phyloP scores from a whole-genome alignment of 1,140 invertebrate species.

The Drosophila kohkoa region DNA sequence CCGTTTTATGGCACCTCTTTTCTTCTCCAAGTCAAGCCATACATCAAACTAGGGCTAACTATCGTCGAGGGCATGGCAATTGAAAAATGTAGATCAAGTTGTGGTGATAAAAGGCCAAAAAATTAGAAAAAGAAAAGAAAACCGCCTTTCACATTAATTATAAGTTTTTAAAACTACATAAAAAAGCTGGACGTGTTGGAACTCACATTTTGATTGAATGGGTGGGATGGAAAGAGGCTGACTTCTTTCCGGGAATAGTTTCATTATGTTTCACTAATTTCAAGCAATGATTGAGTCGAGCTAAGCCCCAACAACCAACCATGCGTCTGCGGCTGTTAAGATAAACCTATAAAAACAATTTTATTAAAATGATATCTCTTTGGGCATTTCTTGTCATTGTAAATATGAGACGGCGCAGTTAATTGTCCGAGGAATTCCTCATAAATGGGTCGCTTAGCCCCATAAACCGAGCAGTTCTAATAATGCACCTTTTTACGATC shows the following conservation, averaged over 20 bases:
- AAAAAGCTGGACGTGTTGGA: conserved; percentile 44
- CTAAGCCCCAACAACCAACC: too few species aligned
- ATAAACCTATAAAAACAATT: conserved; percentile 69
- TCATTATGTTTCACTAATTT: conserved; percentile 76
- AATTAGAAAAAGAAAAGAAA: not conserved
- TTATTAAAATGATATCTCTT: conserved; percentile 58
- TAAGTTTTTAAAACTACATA: conserved; percentile 78
- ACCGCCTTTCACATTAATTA: conserved; percentile 77
- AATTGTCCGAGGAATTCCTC: conserved; percentile 48
- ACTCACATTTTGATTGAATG: conserved; percentile 76
- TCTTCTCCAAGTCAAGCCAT: conserved; percentile 4
- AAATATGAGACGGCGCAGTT: conserved; percentile 45
- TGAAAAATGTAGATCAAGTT: conserved; percentile 78
- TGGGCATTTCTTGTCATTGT: conserved; percentile 22
- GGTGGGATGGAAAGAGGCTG: not conserved
- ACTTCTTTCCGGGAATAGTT: conserved; percentile 65
- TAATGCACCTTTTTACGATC: conserved; percentile 61
- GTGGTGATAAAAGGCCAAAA: conserved; percentile 68
- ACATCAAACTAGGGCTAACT: conserved; percentile 42
- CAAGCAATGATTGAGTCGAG: conserved; percentile 27
- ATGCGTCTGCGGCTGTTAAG: conserved; percentile 15
- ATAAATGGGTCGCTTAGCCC: conserved; percentile 55
- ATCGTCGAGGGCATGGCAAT: conserved; percentile 39
- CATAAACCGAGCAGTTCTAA: conserved; percentile 21
- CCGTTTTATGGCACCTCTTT: conserved; percentile 68